Percentiles rank a stretch among this genome's conserved stretches.
These are phyloP conservation scores for Apamea epomidion DNA, from an alignment of 2,888 invertebrate species.

Conservation along the genomic window DNA sequence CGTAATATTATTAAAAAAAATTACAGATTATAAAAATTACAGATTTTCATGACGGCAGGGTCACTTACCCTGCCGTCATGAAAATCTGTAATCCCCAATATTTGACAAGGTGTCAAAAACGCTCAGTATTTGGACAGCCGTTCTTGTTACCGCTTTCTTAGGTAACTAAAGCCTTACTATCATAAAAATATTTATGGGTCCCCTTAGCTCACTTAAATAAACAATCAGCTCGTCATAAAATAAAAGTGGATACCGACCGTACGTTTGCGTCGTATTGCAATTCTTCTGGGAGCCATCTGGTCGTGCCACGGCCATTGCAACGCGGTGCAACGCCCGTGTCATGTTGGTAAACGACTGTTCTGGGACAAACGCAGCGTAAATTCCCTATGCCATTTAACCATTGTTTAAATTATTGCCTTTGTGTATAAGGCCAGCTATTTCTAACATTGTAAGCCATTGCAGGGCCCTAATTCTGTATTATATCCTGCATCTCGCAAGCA, in stretches of 20 bases:
- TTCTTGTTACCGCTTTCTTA: too few species aligned
- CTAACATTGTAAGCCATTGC: neutral
- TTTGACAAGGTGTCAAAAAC: neutral
- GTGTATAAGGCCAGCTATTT: neutral
- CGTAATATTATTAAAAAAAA: too few species aligned
- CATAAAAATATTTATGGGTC: neutral
- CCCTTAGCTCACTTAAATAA: neutral
- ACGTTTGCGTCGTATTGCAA: constrained; percentile 9
- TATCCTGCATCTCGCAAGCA: neutral
- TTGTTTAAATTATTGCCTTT: constrained; percentile 1
- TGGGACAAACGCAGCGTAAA: constrained; percentile 31
- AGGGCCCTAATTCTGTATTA: neutral
- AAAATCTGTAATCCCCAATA: neutral
- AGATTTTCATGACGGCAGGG: too few species aligned
- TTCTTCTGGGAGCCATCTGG: constrained; percentile 34
- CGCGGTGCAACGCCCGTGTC: constrained; percentile 3
- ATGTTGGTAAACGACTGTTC: constrained; percentile 19
- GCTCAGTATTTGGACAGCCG: neutral
- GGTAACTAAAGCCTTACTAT: neutral
- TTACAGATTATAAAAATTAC: too few species aligned
- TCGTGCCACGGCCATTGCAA: neutral
- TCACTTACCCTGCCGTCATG: too few species aligned
- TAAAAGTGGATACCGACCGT: neutral
- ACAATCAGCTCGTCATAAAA: neutral
- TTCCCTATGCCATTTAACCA: neutral